These are phyloP conservation scores for Cataglyphis altisquamis DNA, from an alignment of 2,888 invertebrate species.

Conservation along the genomic window DNA sequence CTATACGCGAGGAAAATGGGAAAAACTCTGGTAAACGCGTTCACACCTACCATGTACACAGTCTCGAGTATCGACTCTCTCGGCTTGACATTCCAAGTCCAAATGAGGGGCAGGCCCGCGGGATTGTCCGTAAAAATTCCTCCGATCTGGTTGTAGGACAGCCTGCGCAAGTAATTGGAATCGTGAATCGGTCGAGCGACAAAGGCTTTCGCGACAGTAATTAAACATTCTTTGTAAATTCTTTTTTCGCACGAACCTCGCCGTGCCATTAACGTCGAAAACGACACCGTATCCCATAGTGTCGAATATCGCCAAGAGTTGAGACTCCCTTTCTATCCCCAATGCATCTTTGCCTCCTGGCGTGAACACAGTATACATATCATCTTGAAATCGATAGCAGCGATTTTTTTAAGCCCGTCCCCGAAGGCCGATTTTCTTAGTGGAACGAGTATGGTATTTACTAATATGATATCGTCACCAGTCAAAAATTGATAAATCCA, in stretches of 20 bases:
- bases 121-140: slow-evolving; percentile 77
- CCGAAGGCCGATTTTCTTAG: neutral
- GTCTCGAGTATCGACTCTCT: slow-evolving; percentile 62
- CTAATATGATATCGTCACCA: slow-evolving; percentile 1
- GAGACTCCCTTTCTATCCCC: slow-evolving; percentile 63
- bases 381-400: slow-evolving; percentile 75
- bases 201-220: slow-evolving; percentile 62
- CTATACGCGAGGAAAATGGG: neutral
- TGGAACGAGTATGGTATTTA: neutral
- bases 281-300: slow-evolving; percentile 78
- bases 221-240: slow-evolving; percentile 72
- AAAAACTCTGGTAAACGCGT: slow-evolving; percentile 14
- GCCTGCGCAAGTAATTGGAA: slow-evolving; percentile 74
- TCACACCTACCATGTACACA: slow-evolving; percentile 65
- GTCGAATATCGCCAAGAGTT: slow-evolving; percentile 78
- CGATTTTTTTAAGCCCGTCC: slow-evolving; percentile 45
- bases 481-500: slow-evolving; percentile 17
- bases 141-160: slow-evolving; percentile 79
- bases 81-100: slow-evolving; percentile 73
- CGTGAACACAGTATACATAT: slow-evolving; percentile 77
- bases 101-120: slow-evolving; percentile 67
- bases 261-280: slow-evolving; percentile 73
- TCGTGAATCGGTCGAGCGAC: slow-evolving; percentile 41
- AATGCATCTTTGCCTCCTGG: slow-evolving; percentile 71
- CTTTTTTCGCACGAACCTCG: slow-evolving; percentile 71